Base-by-base conservation (phyloP, 2,888 invertebrate genomes). In the Blastobasis adustella region DNA sequence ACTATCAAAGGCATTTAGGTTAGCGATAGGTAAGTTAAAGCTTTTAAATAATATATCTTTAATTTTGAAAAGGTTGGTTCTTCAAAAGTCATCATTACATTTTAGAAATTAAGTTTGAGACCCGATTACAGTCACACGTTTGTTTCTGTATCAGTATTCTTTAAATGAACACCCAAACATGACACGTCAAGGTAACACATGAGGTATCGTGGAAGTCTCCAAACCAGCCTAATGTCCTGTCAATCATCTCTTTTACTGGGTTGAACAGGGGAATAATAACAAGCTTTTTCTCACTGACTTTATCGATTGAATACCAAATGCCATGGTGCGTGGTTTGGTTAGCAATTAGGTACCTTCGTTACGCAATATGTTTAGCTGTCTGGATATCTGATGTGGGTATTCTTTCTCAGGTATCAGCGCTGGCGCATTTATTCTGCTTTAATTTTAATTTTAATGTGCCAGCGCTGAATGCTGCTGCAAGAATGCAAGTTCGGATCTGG, bases 201-300 rank as follows among this genome's bases (percentile, higher is more conserved):
- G 69, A 74, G 67, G 72, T 76, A 76, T 73, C 65, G 69, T 68
- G 68, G 68, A 62, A 61, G 67, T 60, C 63, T 66, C 66, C 64
- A 46, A 67, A 66, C 69, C 72, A 65, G 71, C 78, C 82, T 84
- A 85, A 85, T 83, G 81, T 79, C 65, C 71, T 85, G 85, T 83
- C 86, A 83, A 84, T 85, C 85, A 86, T 79, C 72, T 73, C 68
- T 72, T 1, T 5, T 42, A 6, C 42, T 8, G 3, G n/a, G 42
- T 23, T 23, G 23, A 23, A 23, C 23, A 23, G 23, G 23, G 58
- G 85, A 82, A 85, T 86, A 73, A 66, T 65, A 78, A 83, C 59
- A 56, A 62, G 66, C 62, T 76, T 84, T 83, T 83, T 82, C 71
- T 73, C 67, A 65, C 56, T 3, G 55, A 59, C 56, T 62, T 55